Conservation (phyloP, 1,140 invertebrate species). For the Neodiprion pinetum region DNA sequence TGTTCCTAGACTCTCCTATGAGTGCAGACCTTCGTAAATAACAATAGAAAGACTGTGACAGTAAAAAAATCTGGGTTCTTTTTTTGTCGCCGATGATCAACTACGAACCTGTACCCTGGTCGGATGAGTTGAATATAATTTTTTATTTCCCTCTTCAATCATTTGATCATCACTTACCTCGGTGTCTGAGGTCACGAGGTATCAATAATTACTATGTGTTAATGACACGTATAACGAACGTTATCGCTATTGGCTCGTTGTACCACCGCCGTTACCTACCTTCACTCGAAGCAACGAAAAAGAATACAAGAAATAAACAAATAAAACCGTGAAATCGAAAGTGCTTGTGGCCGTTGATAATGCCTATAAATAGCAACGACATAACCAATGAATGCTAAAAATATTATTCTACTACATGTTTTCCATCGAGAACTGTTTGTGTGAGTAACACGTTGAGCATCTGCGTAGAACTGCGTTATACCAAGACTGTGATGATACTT, state of each 20-base stretch:
- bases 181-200: not conserved
- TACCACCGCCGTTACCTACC: not conserved
- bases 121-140: not conserved
- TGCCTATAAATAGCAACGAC: slow-evolving; percentile 2
- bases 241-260: not conserved
- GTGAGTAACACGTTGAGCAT: not conserved
- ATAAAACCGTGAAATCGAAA: not conserved
- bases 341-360: not conserved
- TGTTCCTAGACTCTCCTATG: no score
- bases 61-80: no score
- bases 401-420: not conserved
- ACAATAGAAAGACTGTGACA: no score
- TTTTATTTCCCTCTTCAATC: not conserved
- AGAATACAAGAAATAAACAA: not conserved
- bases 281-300: not conserved
- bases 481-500: no score
- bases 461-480: no score
- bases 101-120: not conserved
- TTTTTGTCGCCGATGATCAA: no score
- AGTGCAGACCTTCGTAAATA: no score
- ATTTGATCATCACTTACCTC: not conserved
- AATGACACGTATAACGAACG: not conserved
- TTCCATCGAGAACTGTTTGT: no score
- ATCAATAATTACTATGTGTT: not conserved
- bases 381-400: slow-evolving; percentile 3